phyloP scores from a whole-genome alignment of 1,140 invertebrate species.

The Sminthurinus signatus region DNA sequence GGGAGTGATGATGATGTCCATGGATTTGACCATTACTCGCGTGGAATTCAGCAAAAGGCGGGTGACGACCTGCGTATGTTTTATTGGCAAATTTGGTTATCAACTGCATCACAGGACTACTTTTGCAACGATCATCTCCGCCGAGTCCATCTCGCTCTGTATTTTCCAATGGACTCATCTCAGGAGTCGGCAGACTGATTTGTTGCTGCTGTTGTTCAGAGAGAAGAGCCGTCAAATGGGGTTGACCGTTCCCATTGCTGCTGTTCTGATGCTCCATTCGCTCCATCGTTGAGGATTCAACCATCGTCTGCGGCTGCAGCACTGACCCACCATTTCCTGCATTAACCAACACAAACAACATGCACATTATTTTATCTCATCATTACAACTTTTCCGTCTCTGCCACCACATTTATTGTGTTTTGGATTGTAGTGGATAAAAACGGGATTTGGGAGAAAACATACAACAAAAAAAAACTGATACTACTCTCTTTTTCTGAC shows the following conservation, averaged over 20 bases:
- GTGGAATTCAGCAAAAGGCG: slow-evolving; percentile 40
- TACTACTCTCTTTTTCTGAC: too few species aligned
- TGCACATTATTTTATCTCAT: too few species aligned
- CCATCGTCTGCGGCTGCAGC: slow-evolving; percentile 24
- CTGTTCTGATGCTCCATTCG: slow-evolving; percentile 29
- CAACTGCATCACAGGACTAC: slow-evolving; percentile 35
- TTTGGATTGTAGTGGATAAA: too few species aligned
- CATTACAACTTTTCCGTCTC: too few species aligned
- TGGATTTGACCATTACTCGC: background rate
- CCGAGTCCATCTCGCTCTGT: slow-evolving; percentile 23
- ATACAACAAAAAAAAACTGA: too few species aligned
- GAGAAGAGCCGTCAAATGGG: background rate
- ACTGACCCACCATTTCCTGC: slow-evolving; percentile 29
- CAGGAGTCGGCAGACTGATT: slow-evolving; percentile 32
- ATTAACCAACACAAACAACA: background rate
- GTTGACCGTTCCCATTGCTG: slow-evolving; percentile 11
- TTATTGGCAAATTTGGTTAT: slow-evolving; percentile 33
- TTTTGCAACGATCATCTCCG: slow-evolving; percentile 17
- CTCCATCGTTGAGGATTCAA: slow-evolving; percentile 21
- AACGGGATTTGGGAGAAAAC: too few species aligned
- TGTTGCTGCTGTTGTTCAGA: slow-evolving; percentile 13
- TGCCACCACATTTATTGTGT: too few species aligned
- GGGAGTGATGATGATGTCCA: slow-evolving; percentile 9
- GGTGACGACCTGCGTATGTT: slow-evolving; percentile 15
- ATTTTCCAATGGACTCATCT: slow-evolving; percentile 41